Evolutionary conservation across 1,140 invertebrate species (phyloP), one percentile per base, ranked within the genome.

Genomic region (Trachelipus rathkii): DNA sequence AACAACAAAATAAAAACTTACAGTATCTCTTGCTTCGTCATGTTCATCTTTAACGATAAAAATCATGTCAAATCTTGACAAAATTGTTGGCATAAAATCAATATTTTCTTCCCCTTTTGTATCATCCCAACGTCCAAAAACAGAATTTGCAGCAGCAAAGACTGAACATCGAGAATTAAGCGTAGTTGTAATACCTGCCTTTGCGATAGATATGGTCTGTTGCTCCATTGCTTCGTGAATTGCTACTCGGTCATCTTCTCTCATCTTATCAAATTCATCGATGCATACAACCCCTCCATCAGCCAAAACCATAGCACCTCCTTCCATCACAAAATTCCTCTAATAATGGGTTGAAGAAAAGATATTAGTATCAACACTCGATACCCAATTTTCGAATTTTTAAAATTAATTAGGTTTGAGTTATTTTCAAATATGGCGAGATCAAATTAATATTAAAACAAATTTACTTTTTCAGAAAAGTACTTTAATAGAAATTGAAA

Each of bases 211-310:
- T 82, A 99, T 99, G 0, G 98, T 99, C 86, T 99, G 98, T 84
- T 99, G 98, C 85, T 99, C 98, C 98, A 99, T 99, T 45, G 97
- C 98, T 87, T 99, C 98, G 84, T 99, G 98, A 84, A 99, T 99
- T 21, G 97, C 97, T 3, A 99, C 97, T 81, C 97, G 88, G 85
- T 99, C 98, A 85, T 99, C 97, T 87, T 99, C 97, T 79, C 95
- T 89, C 98, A 99, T 99, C 87, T 99, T 99, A 86, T 99, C 98
- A 86, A 99, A 99, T 85, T 99, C 98, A 85, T 99, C 98, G 85
- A 99, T 99, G 84, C 97, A 99, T 0, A 99, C 97, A 10, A 99
- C 96, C 50, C 98, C 98, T 45, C 97, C 97, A 87, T 99, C 98
- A 33, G 98, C 98, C 46, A 99, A 86, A 2, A 99, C 98, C 97